These are phyloP conservation scores for Siphonodentalium dalli DNA, from an alignment of 2,888 invertebrate genomes.

Conservation along the genomic window DNA sequence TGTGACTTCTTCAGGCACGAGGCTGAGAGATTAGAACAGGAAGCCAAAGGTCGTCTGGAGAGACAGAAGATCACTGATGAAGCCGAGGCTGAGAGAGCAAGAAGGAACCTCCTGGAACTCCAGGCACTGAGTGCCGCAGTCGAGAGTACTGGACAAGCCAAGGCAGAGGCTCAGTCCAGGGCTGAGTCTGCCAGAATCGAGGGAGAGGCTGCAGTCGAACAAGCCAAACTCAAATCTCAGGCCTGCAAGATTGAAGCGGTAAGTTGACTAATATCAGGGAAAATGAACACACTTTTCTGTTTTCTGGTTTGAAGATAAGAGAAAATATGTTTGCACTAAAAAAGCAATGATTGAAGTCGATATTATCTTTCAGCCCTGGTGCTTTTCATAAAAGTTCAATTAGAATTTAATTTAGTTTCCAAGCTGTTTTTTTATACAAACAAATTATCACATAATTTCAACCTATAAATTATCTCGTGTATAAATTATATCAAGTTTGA, in stretches of 20 bases:
- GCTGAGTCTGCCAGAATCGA: conserved; percentile 67
- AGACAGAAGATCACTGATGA: conserved; percentile 68
- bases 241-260: conserved; percentile 67
- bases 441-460: too few species aligned
- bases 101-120: conserved; percentile 65
- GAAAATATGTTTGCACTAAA: too few species aligned
- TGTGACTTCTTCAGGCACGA: conserved; percentile 65
- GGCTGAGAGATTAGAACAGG: conserved; percentile 68
- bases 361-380: too few species aligned
- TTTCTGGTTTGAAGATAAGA: too few species aligned
- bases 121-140: conserved; percentile 67
- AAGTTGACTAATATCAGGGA: too few species aligned
- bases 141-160: conserved; percentile 68
- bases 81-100: conserved; percentile 67
- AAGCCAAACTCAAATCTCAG: conserved; percentile 67
- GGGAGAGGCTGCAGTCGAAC: conserved; percentile 68
- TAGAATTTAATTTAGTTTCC: too few species aligned
- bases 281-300: too few species aligned
- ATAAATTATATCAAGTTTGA: too few species aligned
- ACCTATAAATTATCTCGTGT: too few species aligned
- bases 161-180: conserved; percentile 68
- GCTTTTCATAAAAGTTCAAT: too few species aligned
- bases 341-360: too few species aligned
- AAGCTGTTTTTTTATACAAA: too few species aligned
- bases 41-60: conserved; percentile 67